These are phyloP conservation scores for Aculops lycopersici DNA, from an alignment of 1,140 invertebrate species.

Conservation along the genomic window DNA sequence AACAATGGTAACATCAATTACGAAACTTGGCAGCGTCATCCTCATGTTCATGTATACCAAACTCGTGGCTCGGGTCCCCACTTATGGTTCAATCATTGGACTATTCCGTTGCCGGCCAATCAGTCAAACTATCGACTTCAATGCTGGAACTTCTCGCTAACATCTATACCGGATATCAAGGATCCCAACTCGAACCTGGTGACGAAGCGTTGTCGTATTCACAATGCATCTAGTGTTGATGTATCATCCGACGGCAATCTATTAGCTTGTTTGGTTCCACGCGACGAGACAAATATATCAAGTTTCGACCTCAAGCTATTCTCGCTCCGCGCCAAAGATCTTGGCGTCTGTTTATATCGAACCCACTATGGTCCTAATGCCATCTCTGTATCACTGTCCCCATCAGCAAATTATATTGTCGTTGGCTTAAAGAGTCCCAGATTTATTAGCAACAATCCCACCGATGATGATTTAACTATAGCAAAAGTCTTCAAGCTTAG, in stretches of 20 bases:
- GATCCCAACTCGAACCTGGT: conserved; percentile 32
- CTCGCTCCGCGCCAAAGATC: conserved; percentile 31
- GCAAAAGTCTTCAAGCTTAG: conserved; percentile 22
- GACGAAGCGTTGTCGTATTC: conserved; percentile 43
- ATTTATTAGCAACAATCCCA: conserved; percentile 11
- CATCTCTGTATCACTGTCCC: conserved; percentile 46
- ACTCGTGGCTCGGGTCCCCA: neutral
- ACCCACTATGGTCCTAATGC: conserved; percentile 38
- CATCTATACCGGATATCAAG: conserved; percentile 1
- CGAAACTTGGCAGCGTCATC: no score
- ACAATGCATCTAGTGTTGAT: conserved; percentile 54
- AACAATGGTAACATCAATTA: no score
- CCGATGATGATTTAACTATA: neutral
- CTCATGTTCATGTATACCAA: neutral
- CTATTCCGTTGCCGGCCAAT: neutral
- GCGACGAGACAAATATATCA: conserved; percentile 19
- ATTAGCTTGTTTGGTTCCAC: conserved; percentile 32
- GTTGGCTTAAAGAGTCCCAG: conserved; percentile 34
- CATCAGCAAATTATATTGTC: conserved; percentile 34
- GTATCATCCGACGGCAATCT: conserved; percentile 43
- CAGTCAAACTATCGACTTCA: conserved; percentile 3
- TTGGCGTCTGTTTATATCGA: conserved; percentile 39
- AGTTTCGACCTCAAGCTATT: conserved; percentile 31
- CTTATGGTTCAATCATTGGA: neutral
- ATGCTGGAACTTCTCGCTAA: conserved; percentile 1